A percentile compares a stretch with the other conserved stretches of the same genome.
phyloP scores from a whole-genome alignment of 2,113 vertebrate genomes.

The Guaruba guarouba region DNA sequence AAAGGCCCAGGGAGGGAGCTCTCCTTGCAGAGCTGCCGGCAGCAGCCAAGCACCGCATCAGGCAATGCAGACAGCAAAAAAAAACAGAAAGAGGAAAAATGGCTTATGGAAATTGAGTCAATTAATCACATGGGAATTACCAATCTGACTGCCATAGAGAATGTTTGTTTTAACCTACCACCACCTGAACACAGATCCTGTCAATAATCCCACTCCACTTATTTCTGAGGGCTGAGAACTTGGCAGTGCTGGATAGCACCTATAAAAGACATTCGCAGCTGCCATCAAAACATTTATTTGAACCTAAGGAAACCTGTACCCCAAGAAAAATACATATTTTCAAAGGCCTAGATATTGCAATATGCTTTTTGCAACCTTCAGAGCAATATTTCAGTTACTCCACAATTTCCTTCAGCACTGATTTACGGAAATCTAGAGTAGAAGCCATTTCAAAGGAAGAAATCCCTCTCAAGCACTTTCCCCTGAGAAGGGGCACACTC shows the following conservation, averaged over 20 bases:
- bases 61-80: not conserved
- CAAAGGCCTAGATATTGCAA: not conserved
- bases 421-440: slow-evolving; percentile 14
- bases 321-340: not conserved
- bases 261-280: not conserved
- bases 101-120: not conserved
- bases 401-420: not conserved
- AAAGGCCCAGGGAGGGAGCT: not conserved
- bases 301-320: not conserved
- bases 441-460: not conserved
- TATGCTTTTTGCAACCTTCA: not conserved
- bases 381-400: not conserved
- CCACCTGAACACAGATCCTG: not conserved
- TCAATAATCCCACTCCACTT: not conserved
- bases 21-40: not conserved
- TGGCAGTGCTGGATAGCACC: not conserved
- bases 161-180: not conserved
- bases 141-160: not conserved
- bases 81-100: not conserved
- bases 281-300: not conserved
- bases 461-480: not conserved
- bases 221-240: not conserved
- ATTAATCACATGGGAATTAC: not conserved
- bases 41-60: not conserved
- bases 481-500: not conserved